phyloP scores from a whole-genome alignment of 1,140 invertebrate genomes.

The Apis laboriosa region DNA sequence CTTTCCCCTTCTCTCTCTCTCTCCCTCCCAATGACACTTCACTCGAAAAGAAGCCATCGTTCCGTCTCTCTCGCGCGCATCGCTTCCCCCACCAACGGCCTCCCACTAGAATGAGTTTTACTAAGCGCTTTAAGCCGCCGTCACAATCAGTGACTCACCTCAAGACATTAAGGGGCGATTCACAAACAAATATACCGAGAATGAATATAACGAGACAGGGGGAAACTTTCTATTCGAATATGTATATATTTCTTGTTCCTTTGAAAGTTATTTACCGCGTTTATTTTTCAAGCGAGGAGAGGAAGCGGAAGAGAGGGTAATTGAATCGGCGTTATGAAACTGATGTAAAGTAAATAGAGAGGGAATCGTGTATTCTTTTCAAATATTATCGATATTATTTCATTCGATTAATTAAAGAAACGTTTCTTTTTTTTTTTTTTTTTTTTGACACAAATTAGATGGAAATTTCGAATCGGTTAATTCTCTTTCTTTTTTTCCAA shows the following conservation, averaged over 20 bases:
- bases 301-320: too few species aligned
- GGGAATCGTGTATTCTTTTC: neutral
- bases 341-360: neutral
- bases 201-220: neutral
- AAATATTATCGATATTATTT: neutral
- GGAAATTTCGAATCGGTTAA: too few species aligned
- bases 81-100: neutral
- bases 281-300: neutral
- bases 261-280: neutral
- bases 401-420: too few species aligned
- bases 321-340: neutral
- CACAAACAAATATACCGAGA: constrained; percentile 14
- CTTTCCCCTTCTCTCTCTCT: constrained; percentile 47
- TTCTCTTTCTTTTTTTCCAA: too few species aligned
- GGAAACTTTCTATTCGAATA: constrained; percentile 21
- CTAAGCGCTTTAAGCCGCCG: constrained; percentile 61
- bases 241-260: neutral
- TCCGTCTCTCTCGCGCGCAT: neutral
- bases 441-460: too few species aligned
- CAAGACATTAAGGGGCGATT: constrained; percentile 35
- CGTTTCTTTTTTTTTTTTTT: too few species aligned
- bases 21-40: constrained; percentile 54
- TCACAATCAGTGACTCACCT: constrained; percentile 61
- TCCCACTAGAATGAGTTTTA: constrained; percentile 61
- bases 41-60: constrained; percentile 35